Base-by-base conservation (phyloP, 1,140 invertebrate species). In the Camponotus floridanus region DNA sequence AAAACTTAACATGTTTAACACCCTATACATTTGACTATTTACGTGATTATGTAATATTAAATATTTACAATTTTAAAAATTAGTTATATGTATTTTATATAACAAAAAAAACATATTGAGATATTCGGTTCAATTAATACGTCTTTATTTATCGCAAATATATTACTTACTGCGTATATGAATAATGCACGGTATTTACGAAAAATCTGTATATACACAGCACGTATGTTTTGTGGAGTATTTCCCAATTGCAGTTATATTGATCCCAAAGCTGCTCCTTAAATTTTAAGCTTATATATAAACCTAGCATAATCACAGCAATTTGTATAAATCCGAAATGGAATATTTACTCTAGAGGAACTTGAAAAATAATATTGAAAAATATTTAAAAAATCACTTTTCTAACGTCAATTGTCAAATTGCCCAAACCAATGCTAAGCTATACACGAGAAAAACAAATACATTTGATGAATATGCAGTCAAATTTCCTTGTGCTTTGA, bases 231-330 rank as follows among this genome's bases (percentile, higher is more conserved):
- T 61, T 33, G 26, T 36, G 64, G 61, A 51, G 9, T 81, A 9
- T 68, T 80, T 70, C 45, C 57, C 59, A 76, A 59, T 55, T 76
- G 73, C 59, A 48, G 79, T 79, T 90, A 88, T 90, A 89, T 92
- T 92, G 92, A 93, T 93, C 92, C 91, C 92, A 91, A 90, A 92
- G 92, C 90, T 91, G 85, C 92, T 86, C 90, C 80, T 88, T 88
- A 91, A 90, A 55, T 70, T 74, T 65, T 88, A 91, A 86, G 85
- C 85, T 92, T 91, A 90, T 76, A 81, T 90, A 89, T 65, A 89
- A 93, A 92, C 91, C 91, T 93, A 93, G 87, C 45, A 89, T 92
- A 92, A 89, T 93, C 92, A 93, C 92, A 93, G 92, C 91, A 79
- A 81, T 88, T 90, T 88, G 57, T 73, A 36, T 71, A 51, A 73